Evolutionary conservation across 2,113 vertebrate species (phyloP).

Genomic region (Phrynosoma platyrhinos): DNA sequence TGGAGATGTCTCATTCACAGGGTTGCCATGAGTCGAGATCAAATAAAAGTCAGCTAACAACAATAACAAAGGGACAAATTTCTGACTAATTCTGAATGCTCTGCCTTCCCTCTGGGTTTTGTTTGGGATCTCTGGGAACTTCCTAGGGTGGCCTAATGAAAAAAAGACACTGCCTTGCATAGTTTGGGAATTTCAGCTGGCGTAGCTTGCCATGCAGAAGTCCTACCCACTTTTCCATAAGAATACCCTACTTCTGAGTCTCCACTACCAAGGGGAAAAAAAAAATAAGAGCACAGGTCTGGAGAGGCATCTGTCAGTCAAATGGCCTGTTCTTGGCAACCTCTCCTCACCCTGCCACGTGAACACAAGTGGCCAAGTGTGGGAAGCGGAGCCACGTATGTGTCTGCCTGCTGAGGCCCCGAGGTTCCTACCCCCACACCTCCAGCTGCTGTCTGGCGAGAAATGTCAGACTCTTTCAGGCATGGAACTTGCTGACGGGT

Average conservation of each 20-base stretch:
- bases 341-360: not conserved
- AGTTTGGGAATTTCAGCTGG: too few relatives aligned
- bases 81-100: not conserved
- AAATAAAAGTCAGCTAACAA: too few relatives aligned
- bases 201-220: too few relatives aligned
- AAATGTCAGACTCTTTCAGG: conserved; percentile 25
- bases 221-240: not conserved
- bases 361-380: conserved; percentile 3
- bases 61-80: too few relatives aligned
- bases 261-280: not conserved
- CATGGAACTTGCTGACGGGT: conserved; percentile 22
- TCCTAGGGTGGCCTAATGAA: too few relatives aligned
- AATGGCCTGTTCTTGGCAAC: not conserved
- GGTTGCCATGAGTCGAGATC: too few relatives aligned
- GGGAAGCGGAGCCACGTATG: not conserved
- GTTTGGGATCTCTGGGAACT: not conserved
- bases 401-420: not conserved
- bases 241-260: not conserved
- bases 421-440: not conserved
- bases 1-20: not conserved
- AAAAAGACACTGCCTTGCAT: too few relatives aligned
- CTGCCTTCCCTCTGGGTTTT: not conserved
- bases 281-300: not conserved
- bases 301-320: not conserved
- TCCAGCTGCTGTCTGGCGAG: conserved; percentile 3